Evolutionary conservation across 2,113 vertebrate species (phyloP).

Genomic region (Emydura subglobosa): DNA sequence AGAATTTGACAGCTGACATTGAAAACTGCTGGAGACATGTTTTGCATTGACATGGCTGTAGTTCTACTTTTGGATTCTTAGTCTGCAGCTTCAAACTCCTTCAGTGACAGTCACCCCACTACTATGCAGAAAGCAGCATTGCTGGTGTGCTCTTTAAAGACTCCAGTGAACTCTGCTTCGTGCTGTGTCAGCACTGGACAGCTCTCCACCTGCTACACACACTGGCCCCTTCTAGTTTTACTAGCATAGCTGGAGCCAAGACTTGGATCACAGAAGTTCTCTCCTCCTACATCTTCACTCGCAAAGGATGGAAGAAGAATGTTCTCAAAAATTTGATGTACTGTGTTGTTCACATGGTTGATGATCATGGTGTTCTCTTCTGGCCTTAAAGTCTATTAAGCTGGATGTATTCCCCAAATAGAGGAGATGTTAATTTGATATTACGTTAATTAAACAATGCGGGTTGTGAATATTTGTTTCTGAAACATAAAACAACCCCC

Average conservation of each 20-base stretch:
- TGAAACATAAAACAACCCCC: neutral
- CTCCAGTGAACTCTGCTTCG: neutral
- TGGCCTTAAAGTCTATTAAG: rapidly evolving
- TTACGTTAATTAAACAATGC: neutral
- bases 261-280: neutral
- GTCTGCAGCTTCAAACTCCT: neutral
- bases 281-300: neutral
- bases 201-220: neutral
- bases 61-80: neutral
- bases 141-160: neutral
- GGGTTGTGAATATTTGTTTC: neutral
- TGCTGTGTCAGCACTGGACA: neutral
- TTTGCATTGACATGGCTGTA: neutral
- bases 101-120: neutral
- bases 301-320: neutral
- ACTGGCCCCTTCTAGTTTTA: neutral
- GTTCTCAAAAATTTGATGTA: neutral
- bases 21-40: neutral
- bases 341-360: neutral
- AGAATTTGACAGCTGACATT: neutral
- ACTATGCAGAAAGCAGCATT: neutral
- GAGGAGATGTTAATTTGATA: neutral
- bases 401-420: rapidly evolving
- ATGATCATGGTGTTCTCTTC: rapidly evolving
- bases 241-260: rapidly evolving